Base-by-base conservation (phyloP, 2,888 invertebrate species). In the Spisula solida region DNA sequence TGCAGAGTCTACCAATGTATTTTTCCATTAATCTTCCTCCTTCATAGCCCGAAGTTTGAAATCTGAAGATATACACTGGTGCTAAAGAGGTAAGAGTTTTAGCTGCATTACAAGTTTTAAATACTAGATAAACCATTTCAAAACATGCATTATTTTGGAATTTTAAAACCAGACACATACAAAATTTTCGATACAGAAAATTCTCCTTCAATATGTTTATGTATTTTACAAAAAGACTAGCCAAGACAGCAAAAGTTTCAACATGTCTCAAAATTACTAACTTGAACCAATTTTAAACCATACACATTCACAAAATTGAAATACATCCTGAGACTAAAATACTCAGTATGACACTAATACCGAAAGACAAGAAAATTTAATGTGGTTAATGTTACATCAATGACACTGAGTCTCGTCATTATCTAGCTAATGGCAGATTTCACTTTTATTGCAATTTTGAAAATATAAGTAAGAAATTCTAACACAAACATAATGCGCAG, bases 401-500 rank as follows among this genome's bases (percentile, higher is more conserved):
- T 25, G 6, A 66, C 60, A 66, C 60, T 56, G 5, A n/a, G n/a
- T n/a, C n/a, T 25, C 60, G 12, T 66, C 10, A 25, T 25, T 12
- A 25, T 5, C 8, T n/a, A 10, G 25, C 60, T 25, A 66, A 66
- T 66, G 60, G 10, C 25, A n/a, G 60, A 66, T 66, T n/a, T 66
- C 60, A 12, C n/a, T 66, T 66, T 66, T 66, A 66, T 66, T 66
- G 60, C 60, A 66, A 25, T 66, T 66, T 25, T 66, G 25, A 25
- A n/a, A 66, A 25, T 25, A 60, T 25, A 25, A 66, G 12, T 25
- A 66, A 25, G 25, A 66, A 66, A n/a, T 25, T 66, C 60, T 25
- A n/a, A 25, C 60, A 60, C 60, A 60, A 60, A 60, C 25, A 60
- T 60, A n/a, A n/a, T 60, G 60, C 60, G 60, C 60, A 60, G 60